Base-by-base conservation (phyloP, 1,140 invertebrate species). In the Drosophila watanabei region DNA sequence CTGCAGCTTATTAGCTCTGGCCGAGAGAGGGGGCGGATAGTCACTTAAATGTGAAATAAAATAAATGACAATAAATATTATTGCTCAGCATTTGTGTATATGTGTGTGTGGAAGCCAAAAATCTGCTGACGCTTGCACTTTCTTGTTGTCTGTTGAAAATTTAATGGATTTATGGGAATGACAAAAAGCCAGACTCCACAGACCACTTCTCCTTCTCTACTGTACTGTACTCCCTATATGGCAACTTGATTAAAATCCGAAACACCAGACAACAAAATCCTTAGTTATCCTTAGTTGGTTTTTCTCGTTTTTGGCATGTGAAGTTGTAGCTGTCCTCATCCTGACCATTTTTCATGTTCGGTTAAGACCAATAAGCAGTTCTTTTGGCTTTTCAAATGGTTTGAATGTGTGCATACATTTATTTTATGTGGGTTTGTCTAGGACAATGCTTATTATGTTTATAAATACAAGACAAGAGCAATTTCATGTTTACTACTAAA, bases 31-130 rank as follows among this genome's bases (percentile, higher is more conserved):
- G 32, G 52, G 33, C 8, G 54, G 49, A 51, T 59, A 90, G 62
- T 85, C 85, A 85, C 83, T 89, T 90, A 89, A 90, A 85, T 89
- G 81, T 62, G 75, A 78, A 81, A 90, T 85, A 79, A 89, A 89
- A 88, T 88, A 88, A 88, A 89, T 84, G 85, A 84, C 82, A 84
- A 88, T 88, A 89, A 90, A 89, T 88, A 89, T 85, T 85, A 61
- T 80, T 60, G 65, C 49, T 66, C 68, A 86, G 79, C 68, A 52
- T 52, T 58, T 75, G 62, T 39, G 54, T 33, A 8, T 10, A 9
- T 33, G 33, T 28, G 18, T 32, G 48, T 49, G 24, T 49, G 48
- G 59, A 59, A 72, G 35, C 46, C 56, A 69, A 75, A 87, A 90
- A 79, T 81, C 66, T 75, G 85, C 82, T 77, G 87, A 85, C 81